Conservation (phyloP, 1,140 invertebrate species). For the Scaptomyza graminum region DNA sequence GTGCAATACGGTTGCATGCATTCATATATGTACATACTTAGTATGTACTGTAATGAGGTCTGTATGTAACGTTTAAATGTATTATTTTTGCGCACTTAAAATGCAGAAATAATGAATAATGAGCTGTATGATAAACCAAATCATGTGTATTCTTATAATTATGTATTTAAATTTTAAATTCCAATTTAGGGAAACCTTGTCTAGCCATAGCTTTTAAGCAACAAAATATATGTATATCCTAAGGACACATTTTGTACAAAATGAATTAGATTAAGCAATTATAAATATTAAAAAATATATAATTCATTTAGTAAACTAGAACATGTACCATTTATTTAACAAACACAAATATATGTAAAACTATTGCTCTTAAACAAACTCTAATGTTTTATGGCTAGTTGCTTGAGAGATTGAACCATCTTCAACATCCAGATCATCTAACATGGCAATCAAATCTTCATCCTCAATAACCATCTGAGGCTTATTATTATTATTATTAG, state of each 20-base stretch:
- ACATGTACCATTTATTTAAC: slow-evolving; percentile 14
- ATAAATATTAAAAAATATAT: slow-evolving; percentile 36
- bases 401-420: slow-evolving; percentile 46
- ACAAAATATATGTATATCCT: slow-evolving; percentile 43
- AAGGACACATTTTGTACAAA: slow-evolving; percentile 81
- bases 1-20: slow-evolving; percentile 35
- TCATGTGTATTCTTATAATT: slow-evolving; percentile 63
- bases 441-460: slow-evolving; percentile 67
- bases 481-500: slow-evolving; percentile 48
- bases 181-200: slow-evolving; percentile 79
- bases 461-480: slow-evolving; percentile 60
- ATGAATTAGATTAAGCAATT: slow-evolving; percentile 73
- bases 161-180: slow-evolving; percentile 79
- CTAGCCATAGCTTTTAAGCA: slow-evolving; percentile 72
- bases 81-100: slow-evolving; percentile 31
- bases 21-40: slow-evolving; percentile 14
- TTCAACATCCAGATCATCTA: slow-evolving; percentile 66
- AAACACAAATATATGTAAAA: slow-evolving; percentile 13
- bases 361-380: slow-evolving; percentile 3
- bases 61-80: slow-evolving; percentile 19
- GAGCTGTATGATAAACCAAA: slow-evolving; percentile 50
- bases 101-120: slow-evolving; percentile 28
- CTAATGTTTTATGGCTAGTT: slow-evolving; percentile 18
- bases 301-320: slow-evolving; percentile 6
- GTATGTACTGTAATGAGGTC: slow-evolving; percentile 14